Conservation (phyloP, 2,797 vertebrate species). For the Sphenopsis melanotis region DNA sequence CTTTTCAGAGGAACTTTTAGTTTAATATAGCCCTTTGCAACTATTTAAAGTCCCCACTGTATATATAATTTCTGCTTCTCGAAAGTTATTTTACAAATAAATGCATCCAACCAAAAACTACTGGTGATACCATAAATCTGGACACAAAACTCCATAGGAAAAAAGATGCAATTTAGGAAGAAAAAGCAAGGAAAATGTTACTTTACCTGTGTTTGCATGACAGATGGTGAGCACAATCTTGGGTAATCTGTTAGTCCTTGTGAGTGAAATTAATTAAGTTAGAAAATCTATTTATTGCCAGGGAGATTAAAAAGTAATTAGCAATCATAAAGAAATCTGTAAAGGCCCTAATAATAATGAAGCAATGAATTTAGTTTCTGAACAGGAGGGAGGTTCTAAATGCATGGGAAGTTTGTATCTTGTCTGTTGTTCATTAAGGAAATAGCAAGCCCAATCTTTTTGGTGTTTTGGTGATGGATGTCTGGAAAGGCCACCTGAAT, state of each 20-base stretch:
- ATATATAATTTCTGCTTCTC: not conserved
- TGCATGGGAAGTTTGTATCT: not conserved
- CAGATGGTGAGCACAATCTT: slow-evolving; percentile 54
- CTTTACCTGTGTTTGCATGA: slow-evolving; percentile 22
- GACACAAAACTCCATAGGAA: not conserved
- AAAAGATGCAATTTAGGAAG: not conserved
- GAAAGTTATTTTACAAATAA: not conserved
- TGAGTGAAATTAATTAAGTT: slow-evolving; percentile 69
- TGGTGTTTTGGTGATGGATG: slow-evolving; percentile 26
- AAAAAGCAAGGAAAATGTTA: slow-evolving; percentile 5
- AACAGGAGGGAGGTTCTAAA: not conserved
- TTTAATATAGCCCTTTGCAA: not conserved
- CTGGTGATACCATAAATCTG: not conserved
- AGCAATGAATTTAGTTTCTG: slow-evolving; percentile 45
- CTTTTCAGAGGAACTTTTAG: not conserved
- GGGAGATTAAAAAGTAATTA: slow-evolving; percentile 72
- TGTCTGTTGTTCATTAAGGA: slow-evolving; percentile 12
- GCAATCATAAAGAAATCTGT: slow-evolving; percentile 66
- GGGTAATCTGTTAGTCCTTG: slow-evolving; percentile 53
- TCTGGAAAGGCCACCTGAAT: not conserved
- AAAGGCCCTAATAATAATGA: slow-evolving; percentile 39
- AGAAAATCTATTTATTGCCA: slow-evolving; percentile 69
- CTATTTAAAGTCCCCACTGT: not conserved
- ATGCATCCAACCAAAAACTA: not conserved
- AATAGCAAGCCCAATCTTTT: not conserved